phyloP scores from a whole-genome alignment of 1,140 invertebrate genomes.

The Drosophila hydei region DNA sequence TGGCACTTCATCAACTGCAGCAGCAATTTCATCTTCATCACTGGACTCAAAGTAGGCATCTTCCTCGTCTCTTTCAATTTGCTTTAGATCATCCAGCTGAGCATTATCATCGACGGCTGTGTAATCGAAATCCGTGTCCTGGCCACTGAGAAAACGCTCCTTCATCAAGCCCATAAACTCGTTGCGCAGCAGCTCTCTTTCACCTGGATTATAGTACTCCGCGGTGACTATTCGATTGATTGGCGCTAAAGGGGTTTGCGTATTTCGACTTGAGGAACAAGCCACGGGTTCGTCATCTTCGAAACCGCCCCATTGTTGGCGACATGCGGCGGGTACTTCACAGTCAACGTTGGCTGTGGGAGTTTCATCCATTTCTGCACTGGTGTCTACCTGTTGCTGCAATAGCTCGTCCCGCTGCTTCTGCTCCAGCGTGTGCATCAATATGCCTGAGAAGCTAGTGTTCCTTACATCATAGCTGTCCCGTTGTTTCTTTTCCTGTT shows the following conservation, averaged over 20 bases:
- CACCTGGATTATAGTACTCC: constrained; percentile 78
- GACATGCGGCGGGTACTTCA: constrained; percentile 64
- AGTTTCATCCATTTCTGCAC: neutral
- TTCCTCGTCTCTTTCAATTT: constrained; percentile 90
- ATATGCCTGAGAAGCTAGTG: constrained; percentile 88
- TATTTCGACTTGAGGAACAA: constrained; percentile 62
- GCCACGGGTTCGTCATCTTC: constrained; percentile 67
- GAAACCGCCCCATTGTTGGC: constrained; percentile 70
- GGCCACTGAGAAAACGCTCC: constrained; percentile 92
- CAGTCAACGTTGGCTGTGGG: constrained; percentile 21
- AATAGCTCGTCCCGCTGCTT: constrained; percentile 87
- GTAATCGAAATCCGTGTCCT: constrained; percentile 92
- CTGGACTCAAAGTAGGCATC: constrained; percentile 95
- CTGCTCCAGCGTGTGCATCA: constrained; percentile 88
- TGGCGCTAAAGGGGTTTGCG: constrained; percentile 59
- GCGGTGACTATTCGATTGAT: constrained; percentile 76
- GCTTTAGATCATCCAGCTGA: constrained; percentile 90
- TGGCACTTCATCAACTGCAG: neutral
- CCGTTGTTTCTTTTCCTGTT: constrained; percentile 88
- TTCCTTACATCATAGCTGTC: constrained; percentile 87
- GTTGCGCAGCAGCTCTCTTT: constrained; percentile 88
- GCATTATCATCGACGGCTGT: constrained; percentile 90
- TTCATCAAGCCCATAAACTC: constrained; percentile 96
- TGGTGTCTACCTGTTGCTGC: constrained; percentile 75
- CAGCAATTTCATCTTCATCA: constrained; percentile 84